A percentile compares a stretch with the other conserved stretches of the same genome.
These are phyloP conservation scores for Lepidocyrtinus sp. DNA, from an alignment of 2,888 invertebrate genomes.

Conservation along the genomic window DNA sequence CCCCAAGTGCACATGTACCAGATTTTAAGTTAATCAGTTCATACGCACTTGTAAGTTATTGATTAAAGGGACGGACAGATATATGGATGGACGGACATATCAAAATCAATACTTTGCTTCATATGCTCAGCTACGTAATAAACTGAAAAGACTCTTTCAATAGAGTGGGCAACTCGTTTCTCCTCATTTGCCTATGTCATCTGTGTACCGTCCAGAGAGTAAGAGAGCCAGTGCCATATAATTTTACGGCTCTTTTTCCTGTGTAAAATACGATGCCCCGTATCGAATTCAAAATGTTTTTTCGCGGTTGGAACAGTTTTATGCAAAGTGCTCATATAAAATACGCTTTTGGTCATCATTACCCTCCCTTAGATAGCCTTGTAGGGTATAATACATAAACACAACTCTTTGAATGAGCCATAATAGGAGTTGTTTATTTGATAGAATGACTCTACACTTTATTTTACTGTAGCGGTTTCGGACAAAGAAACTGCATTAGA, in stretches of 20 bases:
- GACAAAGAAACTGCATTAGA: conserved; percentile 44
- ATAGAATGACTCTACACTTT: conserved; percentile 41
- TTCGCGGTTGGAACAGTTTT: not conserved
- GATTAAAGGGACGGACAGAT: too few species aligned
- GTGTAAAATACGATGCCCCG: not conserved
- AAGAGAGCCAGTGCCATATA: not conserved
- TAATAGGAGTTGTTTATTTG: not conserved
- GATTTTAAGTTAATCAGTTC: too few species aligned
- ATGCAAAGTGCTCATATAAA: not conserved
- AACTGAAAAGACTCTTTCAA: too few species aligned
- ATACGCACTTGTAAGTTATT: too few species aligned
- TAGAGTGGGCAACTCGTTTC: too few species aligned
- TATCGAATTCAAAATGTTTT: not conserved
- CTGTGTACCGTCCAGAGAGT: conserved; percentile 44
- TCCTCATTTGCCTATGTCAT: conserved; percentile 29
- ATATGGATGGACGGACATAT: too few species aligned
- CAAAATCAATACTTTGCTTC: too few species aligned
- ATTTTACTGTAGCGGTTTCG: conserved; percentile 27
- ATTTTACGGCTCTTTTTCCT: conserved; percentile 11
- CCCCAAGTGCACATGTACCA: too few species aligned
- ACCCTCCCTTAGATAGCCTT: not conserved
- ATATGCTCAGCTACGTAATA: too few species aligned
- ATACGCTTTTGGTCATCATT: conserved; percentile 24
- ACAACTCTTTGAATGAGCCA: not conserved
- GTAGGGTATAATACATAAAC: too few species aligned